These are phyloP conservation scores for Ormyrus nitidulus DNA, from an alignment of 2,888 invertebrate genomes.

Conservation along the genomic window DNA sequence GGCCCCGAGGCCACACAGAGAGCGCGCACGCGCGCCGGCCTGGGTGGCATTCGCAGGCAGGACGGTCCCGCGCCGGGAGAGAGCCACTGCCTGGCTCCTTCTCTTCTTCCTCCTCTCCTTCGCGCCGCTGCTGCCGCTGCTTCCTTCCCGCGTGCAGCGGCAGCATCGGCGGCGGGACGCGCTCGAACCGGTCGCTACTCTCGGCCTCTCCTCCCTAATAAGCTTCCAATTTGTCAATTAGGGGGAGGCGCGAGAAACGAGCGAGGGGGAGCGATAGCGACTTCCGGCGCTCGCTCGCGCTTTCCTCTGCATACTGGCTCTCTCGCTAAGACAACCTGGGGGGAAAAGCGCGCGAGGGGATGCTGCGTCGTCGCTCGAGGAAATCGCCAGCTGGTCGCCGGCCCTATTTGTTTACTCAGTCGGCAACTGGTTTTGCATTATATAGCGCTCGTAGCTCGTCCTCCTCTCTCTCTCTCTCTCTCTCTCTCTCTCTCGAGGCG, in stretches of 20 bases:
- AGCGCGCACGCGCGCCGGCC: conserved; percentile 75
- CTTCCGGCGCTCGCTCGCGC: not conserved
- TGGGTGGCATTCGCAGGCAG: conserved; percentile 74
- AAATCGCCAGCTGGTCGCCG: conserved; percentile 62
- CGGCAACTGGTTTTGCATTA: conserved; percentile 74
- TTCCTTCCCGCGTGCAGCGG: not conserved
- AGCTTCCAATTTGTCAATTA: conserved; percentile 86
- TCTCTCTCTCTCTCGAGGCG: conserved; percentile 53
- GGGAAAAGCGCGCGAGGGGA: conserved; percentile 10
- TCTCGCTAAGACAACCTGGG: not conserved
- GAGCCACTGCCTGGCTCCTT: conserved; percentile 64
- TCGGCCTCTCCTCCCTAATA: conserved; percentile 75
- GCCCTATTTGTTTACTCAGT: conserved; percentile 75
- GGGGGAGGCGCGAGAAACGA: conserved; percentile 23
- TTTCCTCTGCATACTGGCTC: not conserved
- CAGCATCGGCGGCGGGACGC: conserved; percentile 36
- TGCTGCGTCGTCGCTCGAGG: conserved; percentile 21
- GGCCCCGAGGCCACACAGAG: conserved; percentile 71
- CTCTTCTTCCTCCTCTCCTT: not conserved
- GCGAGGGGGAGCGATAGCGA: not conserved
- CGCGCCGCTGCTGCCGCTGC: conserved; percentile 9
- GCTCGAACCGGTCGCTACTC: conserved; percentile 47
- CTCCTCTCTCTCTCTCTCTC: conserved; percentile 57
- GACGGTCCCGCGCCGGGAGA: conserved; percentile 66
- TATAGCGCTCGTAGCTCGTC: conserved; percentile 64